These are phyloP conservation scores for Coelinius sp. DNA, from an alignment of 2,888 invertebrate species.

Conservation along the genomic window DNA sequence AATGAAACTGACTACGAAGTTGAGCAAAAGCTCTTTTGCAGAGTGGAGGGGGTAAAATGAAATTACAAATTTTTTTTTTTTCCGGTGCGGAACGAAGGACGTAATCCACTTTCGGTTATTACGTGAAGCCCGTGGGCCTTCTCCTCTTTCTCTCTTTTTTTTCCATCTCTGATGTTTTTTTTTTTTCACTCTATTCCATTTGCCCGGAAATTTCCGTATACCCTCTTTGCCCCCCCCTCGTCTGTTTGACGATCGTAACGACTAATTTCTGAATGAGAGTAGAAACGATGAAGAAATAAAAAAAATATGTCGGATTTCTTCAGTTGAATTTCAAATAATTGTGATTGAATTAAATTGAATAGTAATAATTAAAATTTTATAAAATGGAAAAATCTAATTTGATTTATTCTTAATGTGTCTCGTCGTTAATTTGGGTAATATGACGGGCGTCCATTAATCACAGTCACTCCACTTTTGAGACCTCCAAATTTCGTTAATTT, in stretches of 20 bases:
- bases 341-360: neutral
- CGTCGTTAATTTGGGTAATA: neutral
- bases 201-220: conserved; percentile 9
- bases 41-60: neutral
- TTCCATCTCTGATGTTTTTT: neutral
- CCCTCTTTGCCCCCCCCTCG: neutral
- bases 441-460: conserved; percentile 11
- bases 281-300: neutral
- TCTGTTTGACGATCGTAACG: neutral
- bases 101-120: conserved; percentile 26
- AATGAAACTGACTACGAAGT: conserved; percentile 30
- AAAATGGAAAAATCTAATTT: too few species aligned
- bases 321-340: neutral
- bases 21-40: neutral
- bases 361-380: too few species aligned
- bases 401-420: neutral
- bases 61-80: conserved; percentile 20
- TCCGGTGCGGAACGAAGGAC: conserved; percentile 7
- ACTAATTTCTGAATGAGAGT: conserved; percentile 7
- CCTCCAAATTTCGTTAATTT: neutral
- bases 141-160: neutral
- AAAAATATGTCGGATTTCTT: neutral
- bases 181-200: conserved; percentile 5
- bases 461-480: neutral
- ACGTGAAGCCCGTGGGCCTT: conserved; percentile 25